These are phyloP conservation scores for Strigops habroptila DNA, from an alignment of 2,113 vertebrate species.

Conservation along the genomic window DNA sequence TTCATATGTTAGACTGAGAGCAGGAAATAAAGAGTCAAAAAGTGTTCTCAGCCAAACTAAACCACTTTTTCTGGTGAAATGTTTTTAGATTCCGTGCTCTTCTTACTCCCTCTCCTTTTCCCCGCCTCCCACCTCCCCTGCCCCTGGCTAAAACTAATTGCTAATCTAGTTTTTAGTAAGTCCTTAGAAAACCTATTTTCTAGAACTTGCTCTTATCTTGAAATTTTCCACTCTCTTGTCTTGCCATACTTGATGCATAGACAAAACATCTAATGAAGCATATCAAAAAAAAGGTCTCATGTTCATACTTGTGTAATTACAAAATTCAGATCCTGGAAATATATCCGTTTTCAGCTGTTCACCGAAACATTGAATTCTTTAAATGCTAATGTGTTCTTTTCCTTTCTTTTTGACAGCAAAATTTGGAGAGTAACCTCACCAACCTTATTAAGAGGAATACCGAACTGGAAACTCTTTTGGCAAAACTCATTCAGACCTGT, in stretches of 20 bases:
- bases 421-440: conserved; percentile 93
- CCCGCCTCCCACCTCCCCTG: too few species aligned
- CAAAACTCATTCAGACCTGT: conserved; percentile 97
- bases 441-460: conserved; percentile 98
- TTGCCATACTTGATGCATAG: not conserved
- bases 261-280: not conserved
- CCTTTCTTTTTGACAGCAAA: conserved; percentile 82
- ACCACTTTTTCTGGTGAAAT: not conserved
- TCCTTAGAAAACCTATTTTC: not conserved
- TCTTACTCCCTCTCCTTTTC: not conserved
- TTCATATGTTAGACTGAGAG: not conserved
- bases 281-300: not conserved
- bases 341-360: not conserved
- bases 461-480: conserved; percentile 95
- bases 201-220: not conserved
- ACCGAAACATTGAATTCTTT: not conserved
- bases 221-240: not conserved
- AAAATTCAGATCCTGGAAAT: not conserved
- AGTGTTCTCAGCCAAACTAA: not conserved
- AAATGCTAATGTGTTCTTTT: conserved; percentile 22
- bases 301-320: not conserved
- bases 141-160: not conserved
- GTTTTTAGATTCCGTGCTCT: not conserved
- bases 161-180: not conserved
- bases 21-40: not conserved